Evolutionary conservation across 2,113 vertebrate genomes (phyloP).

Genomic region (Tragelaphus imberbis): DNA sequence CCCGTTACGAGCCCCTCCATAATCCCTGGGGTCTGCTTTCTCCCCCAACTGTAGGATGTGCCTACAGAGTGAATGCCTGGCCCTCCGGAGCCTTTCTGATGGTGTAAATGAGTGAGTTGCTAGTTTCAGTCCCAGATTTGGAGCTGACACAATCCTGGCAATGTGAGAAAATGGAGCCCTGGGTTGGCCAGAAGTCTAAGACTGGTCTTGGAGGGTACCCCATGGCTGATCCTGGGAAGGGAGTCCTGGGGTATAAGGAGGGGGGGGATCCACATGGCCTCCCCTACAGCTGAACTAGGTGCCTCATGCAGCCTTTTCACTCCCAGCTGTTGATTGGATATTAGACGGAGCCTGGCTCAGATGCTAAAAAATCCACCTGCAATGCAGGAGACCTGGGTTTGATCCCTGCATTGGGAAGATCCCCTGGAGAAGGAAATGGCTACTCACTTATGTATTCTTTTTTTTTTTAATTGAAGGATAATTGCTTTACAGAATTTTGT

Average conservation of each 20-base stretch:
- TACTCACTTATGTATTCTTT: background rate
- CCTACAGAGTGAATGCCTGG: background rate
- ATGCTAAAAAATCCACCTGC: background rate
- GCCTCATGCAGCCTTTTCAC: conserved; percentile 1
- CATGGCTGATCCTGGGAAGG: conserved; percentile 24
- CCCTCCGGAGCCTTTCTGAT: background rate
- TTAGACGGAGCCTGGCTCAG: background rate
- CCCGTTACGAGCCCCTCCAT: background rate
- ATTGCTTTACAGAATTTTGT: background rate
- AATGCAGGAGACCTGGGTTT: background rate
- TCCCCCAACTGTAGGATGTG: background rate
- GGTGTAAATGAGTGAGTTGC: background rate
- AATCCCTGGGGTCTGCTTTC: background rate
- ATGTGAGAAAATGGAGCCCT: background rate
- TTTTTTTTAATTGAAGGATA: background rate
- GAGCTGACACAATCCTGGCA: background rate
- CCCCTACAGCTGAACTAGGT: background rate
- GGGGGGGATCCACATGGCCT: background rate
- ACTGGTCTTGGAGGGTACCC: background rate
- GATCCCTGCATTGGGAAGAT: background rate
- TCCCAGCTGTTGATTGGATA: background rate
- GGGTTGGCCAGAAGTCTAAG: background rate
- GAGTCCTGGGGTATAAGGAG: conserved; percentile 35
- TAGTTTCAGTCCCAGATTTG: background rate
- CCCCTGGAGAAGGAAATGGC: background rate